Evolutionary conservation across 2,797 vertebrate species (phyloP).

Genomic region (Anomalospiza imberbis): DNA sequence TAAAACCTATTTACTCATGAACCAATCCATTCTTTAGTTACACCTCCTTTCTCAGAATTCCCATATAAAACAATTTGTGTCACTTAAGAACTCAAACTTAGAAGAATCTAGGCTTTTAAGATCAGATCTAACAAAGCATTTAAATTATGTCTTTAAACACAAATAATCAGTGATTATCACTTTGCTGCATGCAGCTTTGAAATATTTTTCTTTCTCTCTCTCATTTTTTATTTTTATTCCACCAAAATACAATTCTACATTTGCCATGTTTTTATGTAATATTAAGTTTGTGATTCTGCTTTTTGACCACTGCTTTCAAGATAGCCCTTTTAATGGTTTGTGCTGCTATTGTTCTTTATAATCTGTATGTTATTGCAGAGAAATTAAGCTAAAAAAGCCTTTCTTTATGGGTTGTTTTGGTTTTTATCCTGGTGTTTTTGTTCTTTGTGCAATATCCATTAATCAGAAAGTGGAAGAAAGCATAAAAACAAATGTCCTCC

Average conservation of each 20-base stretch:
- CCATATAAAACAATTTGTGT: neutral
- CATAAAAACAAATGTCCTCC: neutral
- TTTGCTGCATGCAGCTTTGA: neutral
- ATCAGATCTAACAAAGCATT: neutral
- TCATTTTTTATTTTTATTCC: rapidly evolving
- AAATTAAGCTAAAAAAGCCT: neutral
- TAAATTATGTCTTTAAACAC: neutral
- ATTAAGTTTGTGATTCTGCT: neutral
- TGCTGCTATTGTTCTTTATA: neutral
- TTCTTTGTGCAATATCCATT: neutral
- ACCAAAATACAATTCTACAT: neutral
- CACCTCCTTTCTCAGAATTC: neutral
- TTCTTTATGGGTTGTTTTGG: neutral
- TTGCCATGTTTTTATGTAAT: neutral
- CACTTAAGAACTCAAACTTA: neutral
- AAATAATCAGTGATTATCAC: neutral
- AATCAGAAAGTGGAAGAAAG: neutral
- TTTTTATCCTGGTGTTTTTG: neutral
- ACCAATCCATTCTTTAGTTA: neutral
- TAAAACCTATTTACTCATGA: neutral
- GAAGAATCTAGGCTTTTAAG: neutral
- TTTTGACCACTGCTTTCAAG: neutral
- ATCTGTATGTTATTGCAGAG: neutral
- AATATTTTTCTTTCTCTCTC: rapidly evolving
- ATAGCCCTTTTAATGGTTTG: neutral